Base-by-base conservation (phyloP, 2,888 invertebrate genomes). In the Papilio demoleus region DNA sequence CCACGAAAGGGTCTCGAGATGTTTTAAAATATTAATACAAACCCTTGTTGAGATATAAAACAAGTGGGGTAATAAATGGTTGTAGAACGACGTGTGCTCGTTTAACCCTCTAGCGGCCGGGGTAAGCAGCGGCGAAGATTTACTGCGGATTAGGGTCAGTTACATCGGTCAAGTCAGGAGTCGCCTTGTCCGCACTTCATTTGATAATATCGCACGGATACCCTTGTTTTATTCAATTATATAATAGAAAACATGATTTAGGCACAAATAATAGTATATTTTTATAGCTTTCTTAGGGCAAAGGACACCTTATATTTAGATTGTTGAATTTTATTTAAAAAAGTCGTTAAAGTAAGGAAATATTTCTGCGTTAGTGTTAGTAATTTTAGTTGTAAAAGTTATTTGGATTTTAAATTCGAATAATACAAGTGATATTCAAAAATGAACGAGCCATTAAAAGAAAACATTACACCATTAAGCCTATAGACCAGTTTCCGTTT, bases 61-160 rank as follows among this genome's bases (percentile, higher is more conserved):
- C 77, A 75, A 76, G 84, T 87, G 83, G 84, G 68, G 89, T 89
- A 88, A 91, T 88, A 90, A 91, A 91, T 89, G 90, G 87, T 87
- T 86, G 85, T 83, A 82, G 82, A 86, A 86, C 85, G 76, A 75
- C 73, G 76, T 77, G 76, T 82, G 87, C 87, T 86, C 86, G 88
- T 88, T 87, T 88, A 88, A 90, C 90, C 90, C 89, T 84, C 85
- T 79, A 75, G 77, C 76, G 79, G 71, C 71, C 64, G 70, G 68
- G 70, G 80, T 77, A 82, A 76, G 79, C 77, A 77, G 79, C 82
- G 76, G 79, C 78, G 83, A 90, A 91, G 92, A 92, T 92, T 92
- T 92, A 92, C 90, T 83, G 88, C 88, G 89, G 88, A 88, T 90
- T 90, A 83, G 88, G 92, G 90, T 88, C 89, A 92, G 87, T 86